Conservation (phyloP, 2,797 vertebrate species). For the Cygnus olor region DNA sequence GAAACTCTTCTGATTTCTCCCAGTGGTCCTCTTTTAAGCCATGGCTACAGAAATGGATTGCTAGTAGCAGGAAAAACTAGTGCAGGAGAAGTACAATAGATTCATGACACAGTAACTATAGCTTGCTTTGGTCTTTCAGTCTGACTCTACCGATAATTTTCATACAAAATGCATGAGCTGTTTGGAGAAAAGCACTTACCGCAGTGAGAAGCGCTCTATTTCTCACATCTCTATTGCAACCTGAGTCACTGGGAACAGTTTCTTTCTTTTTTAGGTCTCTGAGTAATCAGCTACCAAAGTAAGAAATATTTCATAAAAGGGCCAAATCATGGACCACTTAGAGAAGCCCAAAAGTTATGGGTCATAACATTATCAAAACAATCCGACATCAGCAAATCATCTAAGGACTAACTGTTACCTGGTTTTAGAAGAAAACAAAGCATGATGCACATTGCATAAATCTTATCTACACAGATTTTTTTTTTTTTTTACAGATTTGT, state of each 20-base stretch:
- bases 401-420: not conserved
- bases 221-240: not conserved
- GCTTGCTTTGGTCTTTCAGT: not conserved
- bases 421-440: not conserved
- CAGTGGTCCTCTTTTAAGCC: not conserved
- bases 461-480: not conserved
- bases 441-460: not conserved
- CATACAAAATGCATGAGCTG: not conserved
- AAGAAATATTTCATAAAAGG: not conserved
- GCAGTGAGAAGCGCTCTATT: not conserved
- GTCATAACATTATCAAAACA: not conserved
- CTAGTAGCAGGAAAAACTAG: not conserved
- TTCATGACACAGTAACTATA: fast-evolving
- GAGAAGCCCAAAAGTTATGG: not conserved
- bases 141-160: not conserved
- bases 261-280: not conserved
- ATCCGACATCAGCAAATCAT: not conserved
- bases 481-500: not conserved
- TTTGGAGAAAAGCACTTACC: not conserved
- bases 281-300: not conserved
- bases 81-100: not conserved
- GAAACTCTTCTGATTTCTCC: not conserved
- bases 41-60: not conserved
- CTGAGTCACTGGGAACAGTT: not conserved
- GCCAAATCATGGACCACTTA: not conserved